Percentiles rank a stretch among this genome's conserved stretches.
phyloP scores from a whole-genome alignment of 30 jellyfish, hydroid and myxozoan genomes.

The Aurelia aurita complex sp. Pacific region DNA sequence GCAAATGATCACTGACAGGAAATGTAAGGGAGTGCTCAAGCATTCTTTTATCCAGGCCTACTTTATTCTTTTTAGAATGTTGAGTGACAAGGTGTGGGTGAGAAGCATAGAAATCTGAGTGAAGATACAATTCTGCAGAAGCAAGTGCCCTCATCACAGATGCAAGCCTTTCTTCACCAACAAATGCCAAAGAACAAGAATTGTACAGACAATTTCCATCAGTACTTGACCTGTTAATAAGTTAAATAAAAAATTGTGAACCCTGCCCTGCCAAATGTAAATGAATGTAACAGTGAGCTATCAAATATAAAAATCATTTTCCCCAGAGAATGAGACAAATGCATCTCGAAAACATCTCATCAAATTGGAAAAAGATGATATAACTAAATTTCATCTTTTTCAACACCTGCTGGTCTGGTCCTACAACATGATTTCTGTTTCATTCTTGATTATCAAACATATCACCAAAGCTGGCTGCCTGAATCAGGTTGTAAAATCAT shows the following conservation, averaged over 20 bases:
- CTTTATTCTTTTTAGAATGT: not conserved
- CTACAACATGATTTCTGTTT: too few species aligned
- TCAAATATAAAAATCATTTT: too few species aligned
- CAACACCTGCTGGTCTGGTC: too few species aligned
- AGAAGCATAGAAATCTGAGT: slow-evolving; percentile 25
- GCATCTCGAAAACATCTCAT: too few species aligned
- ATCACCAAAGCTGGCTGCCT: too few species aligned
- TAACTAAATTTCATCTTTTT: too few species aligned
- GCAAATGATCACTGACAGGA: not conserved
- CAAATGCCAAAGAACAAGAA: slow-evolving; percentile 32
- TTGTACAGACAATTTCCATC: slow-evolving; percentile 51
- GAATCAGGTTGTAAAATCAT: too few species aligned
- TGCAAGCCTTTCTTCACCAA: slow-evolving; percentile 8
- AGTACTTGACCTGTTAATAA: slow-evolving; percentile 7
- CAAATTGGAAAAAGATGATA: too few species aligned
- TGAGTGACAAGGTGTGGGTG: not conserved
- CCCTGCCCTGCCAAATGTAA: not conserved
- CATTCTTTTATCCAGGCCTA: not conserved
- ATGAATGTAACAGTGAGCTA: too few species aligned
- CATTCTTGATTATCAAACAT: too few species aligned
- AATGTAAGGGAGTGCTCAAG: not conserved
- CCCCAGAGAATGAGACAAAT: too few species aligned
- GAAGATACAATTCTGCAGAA: slow-evolving; percentile 20
- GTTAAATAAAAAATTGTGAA: not conserved
- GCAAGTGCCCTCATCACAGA: slow-evolving; percentile 15